phyloP scores from a whole-genome alignment of 2,113 vertebrate species.

The Alaudala cheleensis region DNA sequence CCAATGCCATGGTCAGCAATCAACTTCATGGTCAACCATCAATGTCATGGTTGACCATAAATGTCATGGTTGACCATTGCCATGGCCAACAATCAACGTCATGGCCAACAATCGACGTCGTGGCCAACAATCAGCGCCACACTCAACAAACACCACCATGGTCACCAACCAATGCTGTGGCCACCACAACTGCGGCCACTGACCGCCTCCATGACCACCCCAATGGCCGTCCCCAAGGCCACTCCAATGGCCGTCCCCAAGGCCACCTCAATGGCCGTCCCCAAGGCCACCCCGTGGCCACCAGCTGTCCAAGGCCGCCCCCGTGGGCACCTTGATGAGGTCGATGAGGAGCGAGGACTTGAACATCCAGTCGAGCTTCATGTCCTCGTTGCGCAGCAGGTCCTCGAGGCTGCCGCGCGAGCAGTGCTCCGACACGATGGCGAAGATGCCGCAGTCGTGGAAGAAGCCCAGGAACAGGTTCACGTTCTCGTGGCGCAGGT shows the following conservation, averaged over 20 bases:
- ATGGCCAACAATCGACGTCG: not conserved
- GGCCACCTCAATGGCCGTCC: no score
- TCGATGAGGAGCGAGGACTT: constrained; percentile 92
- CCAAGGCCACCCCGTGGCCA: not conserved
- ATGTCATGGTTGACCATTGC: no score
- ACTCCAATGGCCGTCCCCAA: no score
- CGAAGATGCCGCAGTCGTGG: constrained; percentile 81
- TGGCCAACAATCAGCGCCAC: not conserved
- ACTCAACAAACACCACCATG: no score
- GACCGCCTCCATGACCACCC: not conserved
- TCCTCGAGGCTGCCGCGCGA: constrained; percentile 88
- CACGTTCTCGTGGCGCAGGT: constrained; percentile 92
- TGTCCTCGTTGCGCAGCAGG: constrained; percentile 85
- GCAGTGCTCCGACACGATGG: constrained; percentile 89
- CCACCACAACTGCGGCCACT: no score
- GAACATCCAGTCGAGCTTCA: constrained; percentile 98
- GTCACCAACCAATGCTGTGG: no score
- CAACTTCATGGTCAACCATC: not conserved
- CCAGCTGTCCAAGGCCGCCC: fast-evolving
- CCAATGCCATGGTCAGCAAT: not conserved
- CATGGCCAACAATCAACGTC: not conserved
- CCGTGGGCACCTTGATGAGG: constrained; percentile 83
- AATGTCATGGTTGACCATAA: no score
- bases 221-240: no score
- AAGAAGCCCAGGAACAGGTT: constrained; percentile 90